Percentiles rank a stretch among this genome's conserved stretches.
phyloP scores from a whole-genome alignment of 2,888 invertebrate genomes.

The Rhogogaster chlorosoma region DNA sequence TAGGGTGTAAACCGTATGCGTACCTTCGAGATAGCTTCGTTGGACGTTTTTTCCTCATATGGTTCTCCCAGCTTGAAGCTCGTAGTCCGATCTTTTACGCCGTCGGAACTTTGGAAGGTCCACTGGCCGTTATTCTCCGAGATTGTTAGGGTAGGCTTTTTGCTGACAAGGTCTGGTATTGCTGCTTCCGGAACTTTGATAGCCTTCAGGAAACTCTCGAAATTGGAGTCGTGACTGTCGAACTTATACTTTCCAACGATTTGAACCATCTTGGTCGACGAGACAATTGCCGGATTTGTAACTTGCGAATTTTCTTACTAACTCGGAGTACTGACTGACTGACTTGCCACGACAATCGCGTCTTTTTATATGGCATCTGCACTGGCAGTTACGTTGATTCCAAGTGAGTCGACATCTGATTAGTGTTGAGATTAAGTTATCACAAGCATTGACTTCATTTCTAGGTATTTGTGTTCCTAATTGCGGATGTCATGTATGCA shows the following conservation, averaged over 20 bases:
- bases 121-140: slow-evolving; percentile 67
- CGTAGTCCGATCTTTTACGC: slow-evolving; percentile 66
- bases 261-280: slow-evolving; percentile 69
- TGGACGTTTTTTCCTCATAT: slow-evolving; percentile 73
- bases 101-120: slow-evolving; percentile 69
- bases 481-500: no score
- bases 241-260: slow-evolving; percentile 73
- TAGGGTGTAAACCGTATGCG: no score
- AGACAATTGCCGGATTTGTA: neutral
- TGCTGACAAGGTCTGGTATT: slow-evolving; percentile 64
- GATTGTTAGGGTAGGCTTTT: slow-evolving; percentile 71
- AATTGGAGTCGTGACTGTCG: slow-evolving; percentile 70
- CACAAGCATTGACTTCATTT: no score
- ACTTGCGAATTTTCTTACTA: neutral
- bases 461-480: no score
- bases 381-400: neutral
- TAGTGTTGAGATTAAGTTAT: neutral
- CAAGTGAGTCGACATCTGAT: no score
- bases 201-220: slow-evolving; percentile 72
- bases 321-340: neutral
- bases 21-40: neutral
- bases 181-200: slow-evolving; percentile 64
- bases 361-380: neutral
- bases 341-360: neutral
- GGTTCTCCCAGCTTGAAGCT: slow-evolving; percentile 72